Conservation (phyloP, 2,888 invertebrate genomes). For the Leptinotarsa haldemani region DNA sequence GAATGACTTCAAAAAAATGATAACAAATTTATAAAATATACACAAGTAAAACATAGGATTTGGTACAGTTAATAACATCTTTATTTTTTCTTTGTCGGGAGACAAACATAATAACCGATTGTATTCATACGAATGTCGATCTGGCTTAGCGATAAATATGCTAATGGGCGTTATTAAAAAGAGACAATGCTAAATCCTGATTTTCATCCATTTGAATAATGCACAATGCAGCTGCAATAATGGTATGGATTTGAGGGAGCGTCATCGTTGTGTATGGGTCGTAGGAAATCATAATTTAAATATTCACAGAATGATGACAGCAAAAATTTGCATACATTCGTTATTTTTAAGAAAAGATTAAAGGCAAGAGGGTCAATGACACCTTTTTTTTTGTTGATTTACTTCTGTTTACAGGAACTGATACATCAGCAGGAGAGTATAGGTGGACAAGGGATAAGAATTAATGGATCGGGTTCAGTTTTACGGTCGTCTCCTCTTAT, state of each 20-base stretch:
- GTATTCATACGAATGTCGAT: slow-evolving; percentile 18
- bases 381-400: too few relatives aligned
- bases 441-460: too few relatives aligned
- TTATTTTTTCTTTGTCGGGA: not conserved
- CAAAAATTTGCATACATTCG: too few relatives aligned
- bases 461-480: too few relatives aligned
- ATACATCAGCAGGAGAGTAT: too few relatives aligned
- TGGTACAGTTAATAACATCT: not conserved
- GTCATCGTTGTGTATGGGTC: slow-evolving; percentile 1
- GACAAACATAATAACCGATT: slow-evolving; percentile 14
- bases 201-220: slow-evolving; percentile 13
- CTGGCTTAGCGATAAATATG: slow-evolving; percentile 9
- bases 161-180: slow-evolving; percentile 3
- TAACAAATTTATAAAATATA: too few relatives aligned
- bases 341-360: too few relatives aligned
- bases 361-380: too few relatives aligned
- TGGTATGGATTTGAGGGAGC: slow-evolving; percentile 19
- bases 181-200: slow-evolving; percentile 16
- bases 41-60: too few relatives aligned
- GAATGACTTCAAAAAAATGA: too few relatives aligned
- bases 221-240: slow-evolving; percentile 17
- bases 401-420: too few relatives aligned
- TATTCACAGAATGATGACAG: not conserved
- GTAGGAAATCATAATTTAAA: slow-evolving; percentile 6
- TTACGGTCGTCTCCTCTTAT: too few relatives aligned